These are phyloP conservation scores for Spodoptera exigua DNA, from an alignment of 2,888 invertebrate genomes.

Conservation along the genomic window DNA sequence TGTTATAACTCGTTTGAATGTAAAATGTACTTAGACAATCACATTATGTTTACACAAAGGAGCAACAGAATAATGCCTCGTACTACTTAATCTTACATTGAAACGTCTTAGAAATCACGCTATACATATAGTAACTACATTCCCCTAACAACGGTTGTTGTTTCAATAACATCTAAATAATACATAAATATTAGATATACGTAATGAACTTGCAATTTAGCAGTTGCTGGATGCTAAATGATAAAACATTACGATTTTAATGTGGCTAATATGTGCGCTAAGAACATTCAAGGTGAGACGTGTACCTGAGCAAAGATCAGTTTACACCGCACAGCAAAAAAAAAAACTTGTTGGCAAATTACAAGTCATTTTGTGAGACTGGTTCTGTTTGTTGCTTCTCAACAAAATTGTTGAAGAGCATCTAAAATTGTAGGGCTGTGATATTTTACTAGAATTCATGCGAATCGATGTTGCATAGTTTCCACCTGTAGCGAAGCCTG, in stretches of 20 bases:
- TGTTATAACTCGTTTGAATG: slow-evolving; percentile 12
- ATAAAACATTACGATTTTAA: slow-evolving; percentile 16
- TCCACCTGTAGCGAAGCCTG: slow-evolving; percentile 27
- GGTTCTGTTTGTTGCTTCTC: not conserved
- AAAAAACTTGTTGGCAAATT: slow-evolving; percentile 4
- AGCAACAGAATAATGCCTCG: slow-evolving; percentile 14
- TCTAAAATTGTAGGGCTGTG: not conserved
- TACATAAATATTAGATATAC: too few relatives aligned
- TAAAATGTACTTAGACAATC: slow-evolving; percentile 15
- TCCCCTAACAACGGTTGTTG: slow-evolving; percentile 1
- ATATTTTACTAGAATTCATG: not conserved
- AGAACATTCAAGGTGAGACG: slow-evolving; percentile 16
- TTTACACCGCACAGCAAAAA: slow-evolving; percentile 1
- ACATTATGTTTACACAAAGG: slow-evolving; percentile 29
- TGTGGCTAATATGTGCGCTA: slow-evolving; percentile 18
- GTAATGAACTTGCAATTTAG: slow-evolving; percentile 1
- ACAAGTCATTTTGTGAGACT: slow-evolving; percentile 3
- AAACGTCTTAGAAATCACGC: slow-evolving; percentile 19
- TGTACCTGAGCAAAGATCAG: slow-evolving; percentile 5
- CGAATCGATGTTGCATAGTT: slow-evolving; percentile 1
- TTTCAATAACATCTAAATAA: too few relatives aligned
- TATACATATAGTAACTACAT: slow-evolving; percentile 1
- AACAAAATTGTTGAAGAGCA: not conserved
- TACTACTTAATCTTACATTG: slow-evolving; percentile 30
- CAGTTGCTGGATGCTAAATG: slow-evolving; percentile 3